Conservation (phyloP, 1,140 invertebrate species). For the Eubasilissa regina region DNA sequence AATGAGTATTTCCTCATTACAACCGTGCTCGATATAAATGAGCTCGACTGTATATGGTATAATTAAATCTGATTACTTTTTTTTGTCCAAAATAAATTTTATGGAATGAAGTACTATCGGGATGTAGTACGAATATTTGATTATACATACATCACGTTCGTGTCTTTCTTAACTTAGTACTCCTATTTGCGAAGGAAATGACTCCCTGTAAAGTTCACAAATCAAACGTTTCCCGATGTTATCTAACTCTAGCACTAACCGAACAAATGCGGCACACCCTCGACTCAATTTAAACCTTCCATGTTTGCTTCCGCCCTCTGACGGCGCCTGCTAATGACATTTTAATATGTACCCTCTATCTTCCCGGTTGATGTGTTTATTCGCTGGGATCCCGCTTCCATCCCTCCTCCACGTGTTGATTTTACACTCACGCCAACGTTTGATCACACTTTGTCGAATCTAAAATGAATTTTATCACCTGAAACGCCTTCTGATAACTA, state of each 20-base stretch:
- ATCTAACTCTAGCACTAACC: not conserved
- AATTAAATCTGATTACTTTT: too few relatives aligned
- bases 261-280: not conserved
- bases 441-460: constrained; percentile 14
- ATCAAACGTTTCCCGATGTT: constrained; percentile 5
- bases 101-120: too few relatives aligned
- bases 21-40: too few relatives aligned
- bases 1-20: too few relatives aligned
- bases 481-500: too few relatives aligned
- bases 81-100: too few relatives aligned
- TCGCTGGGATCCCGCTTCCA: constrained; percentile 9
- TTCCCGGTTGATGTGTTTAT: constrained; percentile 35
- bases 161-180: too few relatives aligned
- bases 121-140: too few relatives aligned
- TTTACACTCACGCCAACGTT: constrained; percentile 6
- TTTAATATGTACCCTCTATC: constrained; percentile 33
- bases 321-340: constrained; percentile 39
- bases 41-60: too few relatives aligned
- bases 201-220: constrained; percentile 2
- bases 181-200: too few relatives aligned
- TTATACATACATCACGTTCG: too few relatives aligned
- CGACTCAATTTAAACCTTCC: constrained; percentile 29
- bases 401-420: constrained; percentile 5
- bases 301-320: constrained; percentile 16
- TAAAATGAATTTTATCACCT: too few relatives aligned